These are phyloP conservation scores for Drosophila bipectinata DNA, from an alignment of 1,140 invertebrate genomes.

Conservation along the genomic window DNA sequence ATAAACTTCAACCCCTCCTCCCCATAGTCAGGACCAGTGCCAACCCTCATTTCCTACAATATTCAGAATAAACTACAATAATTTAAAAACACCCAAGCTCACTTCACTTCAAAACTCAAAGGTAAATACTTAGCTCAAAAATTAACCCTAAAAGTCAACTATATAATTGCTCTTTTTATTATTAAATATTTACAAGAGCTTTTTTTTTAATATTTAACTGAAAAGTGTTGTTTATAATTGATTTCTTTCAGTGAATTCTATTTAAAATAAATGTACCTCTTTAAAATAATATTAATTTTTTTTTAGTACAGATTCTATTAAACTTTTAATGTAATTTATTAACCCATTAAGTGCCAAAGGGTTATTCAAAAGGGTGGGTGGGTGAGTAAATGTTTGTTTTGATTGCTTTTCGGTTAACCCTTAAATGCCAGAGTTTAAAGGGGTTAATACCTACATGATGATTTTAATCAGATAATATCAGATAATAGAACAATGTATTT, in stretches of 20 bases:
- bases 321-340: background rate
- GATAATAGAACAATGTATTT: slow-evolving; percentile 1
- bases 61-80: background rate
- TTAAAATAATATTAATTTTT: background rate
- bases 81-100: slow-evolving; percentile 2
- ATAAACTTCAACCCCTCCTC: slow-evolving; percentile 4
- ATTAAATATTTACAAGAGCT: background rate
- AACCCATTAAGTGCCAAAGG: background rate
- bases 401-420: slow-evolving; percentile 1
- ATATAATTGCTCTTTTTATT: background rate
- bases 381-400: slow-evolving; percentile 1
- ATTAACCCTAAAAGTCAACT: too few relatives aligned
- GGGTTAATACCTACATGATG: background rate
- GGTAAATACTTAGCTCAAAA: too few relatives aligned
- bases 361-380: background rate
- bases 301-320: too few relatives aligned
- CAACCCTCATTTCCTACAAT: background rate
- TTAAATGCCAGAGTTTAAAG: background rate
- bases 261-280: too few relatives aligned
- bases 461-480: background rate
- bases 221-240: too few relatives aligned
- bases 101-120: slow-evolving; percentile 2
- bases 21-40: background rate
- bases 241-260: background rate
- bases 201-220: background rate